Evolutionary conservation across 1,140 invertebrate genomes (phyloP).

Genomic region (Thereuonema tuberculata): DNA sequence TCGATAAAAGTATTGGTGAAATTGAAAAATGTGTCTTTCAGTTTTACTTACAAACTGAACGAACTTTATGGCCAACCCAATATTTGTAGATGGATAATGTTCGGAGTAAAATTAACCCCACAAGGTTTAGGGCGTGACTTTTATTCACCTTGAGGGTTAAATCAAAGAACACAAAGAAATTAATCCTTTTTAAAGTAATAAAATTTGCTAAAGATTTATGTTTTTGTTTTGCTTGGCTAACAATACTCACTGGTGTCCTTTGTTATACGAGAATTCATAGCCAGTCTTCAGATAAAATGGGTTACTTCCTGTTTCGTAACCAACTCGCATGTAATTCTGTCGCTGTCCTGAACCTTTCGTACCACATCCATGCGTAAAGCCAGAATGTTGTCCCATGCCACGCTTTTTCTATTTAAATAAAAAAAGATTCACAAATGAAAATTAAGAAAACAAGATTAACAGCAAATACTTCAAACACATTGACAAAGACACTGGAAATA

Average conservation of each 20-base stretch:
- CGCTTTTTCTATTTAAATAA: constrained; percentile 45
- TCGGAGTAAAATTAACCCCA: no score
- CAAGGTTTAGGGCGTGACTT: no score
- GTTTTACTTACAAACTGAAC: no score
- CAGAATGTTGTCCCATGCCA: constrained; percentile 63
- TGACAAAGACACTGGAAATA: not conserved
- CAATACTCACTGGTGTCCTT: constrained; percentile 79
- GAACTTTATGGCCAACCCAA: no score
- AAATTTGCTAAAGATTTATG: no score
- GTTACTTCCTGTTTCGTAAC: constrained; percentile 77
- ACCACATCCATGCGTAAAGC: constrained; percentile 69
- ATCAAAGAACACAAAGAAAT: no score
- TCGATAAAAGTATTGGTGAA: no score
- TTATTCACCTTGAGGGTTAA: no score
- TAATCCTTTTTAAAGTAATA: no score
- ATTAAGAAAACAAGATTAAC: constrained; percentile 18
- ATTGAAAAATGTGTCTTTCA: no score
- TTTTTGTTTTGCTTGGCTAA: no score
- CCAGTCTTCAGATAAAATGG: constrained; percentile 81
- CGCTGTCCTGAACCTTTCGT: constrained; percentile 75
- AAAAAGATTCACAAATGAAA: constrained; percentile 21
- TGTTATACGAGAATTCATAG: constrained; percentile 75
- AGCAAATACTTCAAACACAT: constrained; percentile 7
- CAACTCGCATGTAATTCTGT: constrained; percentile 68
- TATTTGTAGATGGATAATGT: no score